A percentile compares a stretch with the other conserved stretches of the same genome.
Evolutionary conservation across 2,888 invertebrate genomes (phyloP).

Genomic region (Drosophila flavopinicola): DNA sequence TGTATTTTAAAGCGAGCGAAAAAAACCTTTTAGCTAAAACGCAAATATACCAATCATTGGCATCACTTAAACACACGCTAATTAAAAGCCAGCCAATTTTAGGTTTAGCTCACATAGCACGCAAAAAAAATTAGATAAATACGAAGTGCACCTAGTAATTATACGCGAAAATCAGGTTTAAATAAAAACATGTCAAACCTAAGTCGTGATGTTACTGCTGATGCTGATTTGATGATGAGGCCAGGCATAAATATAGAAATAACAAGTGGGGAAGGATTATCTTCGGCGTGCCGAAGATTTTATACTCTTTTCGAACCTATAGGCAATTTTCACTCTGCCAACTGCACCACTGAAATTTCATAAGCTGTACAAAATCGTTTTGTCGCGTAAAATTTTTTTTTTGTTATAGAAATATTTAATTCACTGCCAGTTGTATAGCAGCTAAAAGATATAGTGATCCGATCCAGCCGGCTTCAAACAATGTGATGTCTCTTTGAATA

Average conservation of each 20-base stretch:
- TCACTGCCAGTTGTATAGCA: too few species aligned
- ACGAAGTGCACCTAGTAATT: slow-evolving; percentile 53
- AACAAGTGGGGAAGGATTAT: too few species aligned
- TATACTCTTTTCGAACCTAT: too few species aligned
- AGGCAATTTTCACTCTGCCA: too few species aligned
- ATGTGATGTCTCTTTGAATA: too few species aligned
- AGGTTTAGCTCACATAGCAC: slow-evolving; percentile 15
- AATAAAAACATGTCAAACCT: slow-evolving; percentile 14
- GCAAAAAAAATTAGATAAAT: slow-evolving; percentile 35
- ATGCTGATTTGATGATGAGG: slow-evolving; percentile 11
- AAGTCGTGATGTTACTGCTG: slow-evolving; percentile 14
- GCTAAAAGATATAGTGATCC: too few species aligned
- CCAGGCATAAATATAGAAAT: slow-evolving; percentile 15
- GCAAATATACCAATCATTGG: slow-evolving; percentile 24
- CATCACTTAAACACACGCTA: slow-evolving; percentile 18
- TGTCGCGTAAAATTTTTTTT: too few species aligned
- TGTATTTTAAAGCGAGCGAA: not conserved
- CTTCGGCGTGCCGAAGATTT: too few species aligned
- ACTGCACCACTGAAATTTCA: too few species aligned
- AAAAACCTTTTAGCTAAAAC: slow-evolving; percentile 40
- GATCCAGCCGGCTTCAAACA: too few species aligned
- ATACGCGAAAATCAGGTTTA: slow-evolving; percentile 39
- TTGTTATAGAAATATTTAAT: too few species aligned
- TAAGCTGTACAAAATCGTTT: too few species aligned
- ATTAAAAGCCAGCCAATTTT: slow-evolving; percentile 26